phyloP scores from a whole-genome alignment of 2,113 vertebrate genomes.

The Centropus unirufus region DNA sequence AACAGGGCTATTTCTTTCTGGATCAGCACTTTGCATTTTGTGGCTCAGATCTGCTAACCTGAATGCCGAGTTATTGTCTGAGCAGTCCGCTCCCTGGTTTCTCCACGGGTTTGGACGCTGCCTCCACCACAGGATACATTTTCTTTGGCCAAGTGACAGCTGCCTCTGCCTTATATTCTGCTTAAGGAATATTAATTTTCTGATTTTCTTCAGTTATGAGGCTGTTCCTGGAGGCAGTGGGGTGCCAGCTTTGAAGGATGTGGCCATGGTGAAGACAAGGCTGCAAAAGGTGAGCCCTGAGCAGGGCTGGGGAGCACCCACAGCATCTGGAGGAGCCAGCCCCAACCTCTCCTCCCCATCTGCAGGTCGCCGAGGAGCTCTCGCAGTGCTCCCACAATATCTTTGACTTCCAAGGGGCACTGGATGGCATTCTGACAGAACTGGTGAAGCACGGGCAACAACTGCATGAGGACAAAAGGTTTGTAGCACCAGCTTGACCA shows the following conservation, averaged over 20 bases:
- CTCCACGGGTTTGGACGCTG: accelerated
- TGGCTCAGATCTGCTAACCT: not conserved
- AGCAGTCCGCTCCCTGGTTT: not conserved
- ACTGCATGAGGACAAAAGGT: constrained; percentile 75
- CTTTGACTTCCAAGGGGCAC: constrained; percentile 24
- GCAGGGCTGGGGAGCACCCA: not conserved
- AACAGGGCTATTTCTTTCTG: accelerated
- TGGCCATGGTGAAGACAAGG: constrained; percentile 61
- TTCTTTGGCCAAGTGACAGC: not conserved
- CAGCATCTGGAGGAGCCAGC: accelerated
- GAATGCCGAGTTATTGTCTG: accelerated
- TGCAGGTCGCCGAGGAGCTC: constrained; percentile 69
- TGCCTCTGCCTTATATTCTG: not conserved
- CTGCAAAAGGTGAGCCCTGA: constrained; percentile 80
- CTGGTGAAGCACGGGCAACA: constrained; percentile 65
- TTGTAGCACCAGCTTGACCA: not conserved
- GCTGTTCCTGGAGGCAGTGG: not conserved
- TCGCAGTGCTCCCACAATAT: constrained; percentile 70
- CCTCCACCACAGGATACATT: accelerated
- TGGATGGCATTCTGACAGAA: constrained; percentile 43
- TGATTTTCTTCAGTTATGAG: constrained; percentile 30
- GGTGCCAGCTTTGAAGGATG: constrained; percentile 44
- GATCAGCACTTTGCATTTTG: not conserved
- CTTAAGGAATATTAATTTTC: not conserved
- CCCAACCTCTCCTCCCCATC: not conserved